Percentiles rank a stretch among this genome's conserved stretches.
Conservation (phyloP, 2,797 vertebrate species). For the Neoniphon sammara region DNA sequence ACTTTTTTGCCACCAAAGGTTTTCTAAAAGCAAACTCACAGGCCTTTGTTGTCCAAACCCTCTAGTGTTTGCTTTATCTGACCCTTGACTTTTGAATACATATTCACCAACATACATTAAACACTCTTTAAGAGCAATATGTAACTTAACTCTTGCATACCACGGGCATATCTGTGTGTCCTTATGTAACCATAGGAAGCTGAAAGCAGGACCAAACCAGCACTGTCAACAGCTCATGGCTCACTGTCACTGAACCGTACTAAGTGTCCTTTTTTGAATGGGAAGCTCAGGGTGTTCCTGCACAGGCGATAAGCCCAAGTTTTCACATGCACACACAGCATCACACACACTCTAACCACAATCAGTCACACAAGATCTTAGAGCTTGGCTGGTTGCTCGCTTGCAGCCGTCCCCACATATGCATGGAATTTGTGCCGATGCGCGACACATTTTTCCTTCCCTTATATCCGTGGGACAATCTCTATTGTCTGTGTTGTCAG, state of each 20-base stretch:
- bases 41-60: slow-evolving; percentile 13
- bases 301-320: slow-evolving; percentile 58
- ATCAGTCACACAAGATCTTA: slow-evolving; percentile 37
- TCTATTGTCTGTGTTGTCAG: slow-evolving; percentile 62
- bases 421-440: slow-evolving; percentile 46
- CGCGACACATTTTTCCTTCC: slow-evolving; percentile 41
- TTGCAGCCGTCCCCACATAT: slow-evolving; percentile 1
- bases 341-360: slow-evolving; percentile 15
- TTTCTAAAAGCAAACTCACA: slow-evolving; percentile 14
- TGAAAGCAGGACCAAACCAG: slow-evolving; percentile 60
- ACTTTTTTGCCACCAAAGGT: slow-evolving; percentile 30
- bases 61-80: slow-evolving; percentile 26
- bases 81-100: slow-evolving; percentile 54
- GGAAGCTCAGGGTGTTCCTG: slow-evolving; percentile 52
- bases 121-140: slow-evolving; percentile 54
- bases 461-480: slow-evolving; percentile 47
- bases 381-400: neutral
- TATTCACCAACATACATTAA: slow-evolving; percentile 37
- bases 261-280: slow-evolving; percentile 52
- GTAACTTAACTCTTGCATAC: slow-evolving; percentile 32
- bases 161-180: slow-evolving; percentile 34
- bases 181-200: slow-evolving; percentile 69
- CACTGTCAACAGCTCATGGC: slow-evolving; percentile 64
- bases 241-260: slow-evolving; percentile 61
- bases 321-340: slow-evolving; percentile 34